Base-by-base conservation (phyloP, 2,797 vertebrate species). In the Pampus argenteus region DNA sequence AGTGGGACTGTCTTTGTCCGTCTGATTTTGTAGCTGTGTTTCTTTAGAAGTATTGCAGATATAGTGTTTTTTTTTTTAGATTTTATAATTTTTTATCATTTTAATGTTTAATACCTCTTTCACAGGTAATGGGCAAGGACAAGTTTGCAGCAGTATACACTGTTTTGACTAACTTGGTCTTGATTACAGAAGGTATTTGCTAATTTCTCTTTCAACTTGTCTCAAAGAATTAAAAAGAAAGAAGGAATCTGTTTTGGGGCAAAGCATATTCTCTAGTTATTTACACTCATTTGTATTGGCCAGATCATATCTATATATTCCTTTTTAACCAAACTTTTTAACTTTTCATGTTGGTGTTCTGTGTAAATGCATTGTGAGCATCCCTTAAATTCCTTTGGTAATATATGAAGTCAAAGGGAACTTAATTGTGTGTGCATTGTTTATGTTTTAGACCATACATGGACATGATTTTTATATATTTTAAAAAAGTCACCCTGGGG, bases 381-480 rank as follows among this genome's bases (percentile, higher is more conserved):
- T 14, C 34, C 8, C 45, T 64, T 54, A 4, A 45, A 70, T 54
- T 56, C 5, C 20, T 13, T 2, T 10, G 1, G 9, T 66, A n/a
- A 51, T 31, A 8, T 29, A 55, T 49, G 10, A 69, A 34, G 42
- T 76, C 20, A 36, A 65, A 44, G 58, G 9, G 10, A 61, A 48
- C 45, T 42, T 34, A 51, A 66, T 56, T 48, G n/a, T 28, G 18
- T 36, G 36, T 28, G 34, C 20, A 6, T n/a, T 40, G 4, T 60
- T 64, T 73, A 56, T 66, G 3, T 57, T 64, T 73, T 60, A 56
- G 63, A 55, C 57, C 75, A 65, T 63, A 56, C 28, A 68, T 72
- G 17, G 56, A 52, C 70, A 64, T 74, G 17, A 6, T 67, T 69
- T 40, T 9, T 17, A 52, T 26, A 34, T 54, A 75, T 71, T 76